Evolutionary conservation across 2,113 vertebrate species (phyloP).

Genomic region (Crotalus viridis): DNA sequence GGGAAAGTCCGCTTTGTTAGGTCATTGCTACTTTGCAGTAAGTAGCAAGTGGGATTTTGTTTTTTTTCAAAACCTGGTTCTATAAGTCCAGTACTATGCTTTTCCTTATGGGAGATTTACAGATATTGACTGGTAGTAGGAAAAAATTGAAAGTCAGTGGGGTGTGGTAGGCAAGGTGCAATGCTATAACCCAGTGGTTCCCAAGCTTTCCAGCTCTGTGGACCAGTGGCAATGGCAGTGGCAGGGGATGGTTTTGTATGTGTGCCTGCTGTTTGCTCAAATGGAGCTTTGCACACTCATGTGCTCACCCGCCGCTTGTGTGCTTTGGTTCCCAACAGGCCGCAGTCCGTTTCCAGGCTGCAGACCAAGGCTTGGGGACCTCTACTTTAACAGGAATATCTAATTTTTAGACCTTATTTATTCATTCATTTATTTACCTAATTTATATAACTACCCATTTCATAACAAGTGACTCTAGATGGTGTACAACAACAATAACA

Average conservation of each 20-base stretch:
- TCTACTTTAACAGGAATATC: no score
- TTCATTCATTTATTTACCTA: no score
- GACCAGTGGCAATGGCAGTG: not conserved
- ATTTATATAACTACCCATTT: no score
- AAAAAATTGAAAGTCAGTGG: not conserved
- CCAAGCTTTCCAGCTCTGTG: not conserved
- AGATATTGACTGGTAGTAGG: not conserved
- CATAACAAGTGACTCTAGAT: no score
- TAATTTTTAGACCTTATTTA: no score
- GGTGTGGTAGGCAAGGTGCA: not conserved
- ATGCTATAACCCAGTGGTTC: not conserved
- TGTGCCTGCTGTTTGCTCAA: not conserved
- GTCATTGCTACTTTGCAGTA: not conserved
- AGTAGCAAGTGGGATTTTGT: not conserved
- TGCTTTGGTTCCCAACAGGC: not conserved
- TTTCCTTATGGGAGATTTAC: not conserved
- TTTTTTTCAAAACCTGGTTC: not conserved
- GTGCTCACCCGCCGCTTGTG: not conserved
- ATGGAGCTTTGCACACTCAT: not conserved
- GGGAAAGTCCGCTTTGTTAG: not conserved
- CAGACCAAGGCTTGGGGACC: not conserved
- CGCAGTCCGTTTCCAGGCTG: not conserved
- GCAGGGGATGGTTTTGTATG: no score
- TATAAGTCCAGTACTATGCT: not conserved
- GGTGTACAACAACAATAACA: no score